Conservation (phyloP, 2,113 vertebrate genomes). For the Bombycilla garrulus region DNA sequence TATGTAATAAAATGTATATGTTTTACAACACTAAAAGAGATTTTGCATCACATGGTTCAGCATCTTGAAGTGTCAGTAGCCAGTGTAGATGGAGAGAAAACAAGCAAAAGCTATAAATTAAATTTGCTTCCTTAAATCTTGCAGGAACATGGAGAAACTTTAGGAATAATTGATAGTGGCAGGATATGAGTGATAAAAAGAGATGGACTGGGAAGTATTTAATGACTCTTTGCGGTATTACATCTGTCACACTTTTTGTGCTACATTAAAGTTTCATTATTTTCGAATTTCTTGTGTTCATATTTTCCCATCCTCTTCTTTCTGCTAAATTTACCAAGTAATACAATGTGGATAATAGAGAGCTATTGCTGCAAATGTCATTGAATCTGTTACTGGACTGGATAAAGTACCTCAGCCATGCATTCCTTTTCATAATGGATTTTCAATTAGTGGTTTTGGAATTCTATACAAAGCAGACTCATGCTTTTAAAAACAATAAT, state of each 20-base stretch:
- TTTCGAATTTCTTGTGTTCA: conserved; percentile 78
- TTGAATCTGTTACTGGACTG: conserved; percentile 65
- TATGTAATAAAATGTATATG: background rate
- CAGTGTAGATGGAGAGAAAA: conserved; percentile 22
- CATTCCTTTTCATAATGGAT: conserved; percentile 60
- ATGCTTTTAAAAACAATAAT: background rate
- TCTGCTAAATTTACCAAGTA: conserved; percentile 82
- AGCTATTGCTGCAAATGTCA: conserved; percentile 74
- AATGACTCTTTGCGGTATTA: conserved; percentile 74
- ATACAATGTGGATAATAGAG: conserved; percentile 74
- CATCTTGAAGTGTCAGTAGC: background rate
- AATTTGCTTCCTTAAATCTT: conserved; percentile 38
- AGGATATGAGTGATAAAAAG: conserved; percentile 67
- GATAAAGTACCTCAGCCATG: conserved; percentile 60
- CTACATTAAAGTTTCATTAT: conserved; percentile 81
- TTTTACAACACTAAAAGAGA: background rate
- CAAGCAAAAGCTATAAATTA: conserved; percentile 21
- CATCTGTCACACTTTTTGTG: conserved; percentile 75
- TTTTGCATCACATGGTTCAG: background rate
- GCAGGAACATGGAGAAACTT: conserved; percentile 44
- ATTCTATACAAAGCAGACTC: conserved; percentile 38
- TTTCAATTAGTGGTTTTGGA: conserved; percentile 67
- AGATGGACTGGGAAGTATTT: conserved; percentile 73
- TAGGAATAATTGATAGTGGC: conserved; percentile 67
- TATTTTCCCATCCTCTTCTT: conserved; percentile 73